Evolutionary conservation across 2,113 vertebrate genomes (phyloP), one percentile per base, ranked within the genome.

Genomic region (Istiophorus platypterus): DNA sequence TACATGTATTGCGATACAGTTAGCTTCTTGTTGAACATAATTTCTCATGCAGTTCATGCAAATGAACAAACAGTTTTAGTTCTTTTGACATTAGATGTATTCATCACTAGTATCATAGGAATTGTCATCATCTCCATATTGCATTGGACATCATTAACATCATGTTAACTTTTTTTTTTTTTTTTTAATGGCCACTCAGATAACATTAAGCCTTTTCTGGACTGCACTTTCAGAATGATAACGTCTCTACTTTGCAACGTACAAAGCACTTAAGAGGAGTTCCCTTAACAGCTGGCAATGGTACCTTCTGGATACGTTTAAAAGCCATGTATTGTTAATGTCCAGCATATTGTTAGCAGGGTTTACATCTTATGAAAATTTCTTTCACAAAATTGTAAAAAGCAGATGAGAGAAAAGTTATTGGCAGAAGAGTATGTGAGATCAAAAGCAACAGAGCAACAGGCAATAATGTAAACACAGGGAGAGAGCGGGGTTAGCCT

Each of bases 21-120:
- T 91, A 93, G 94, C 93, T 95, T 96, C 93, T 90, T 82, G 84
- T 88, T 91, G 93, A 92, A 92, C 91, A 92, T 56, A 91, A 93
- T 89, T 96, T 94, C 91, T 96, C 97, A 98, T 99, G 97, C 97
- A 98, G 95, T 94, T 96, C 98, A 98, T 99, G 96, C 97, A 91
- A 97, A 96, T 94, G 95, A 96, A 96, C 95, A 80, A 92, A 93
- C 93, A 91, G 76, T 85, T 92, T 89, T 84, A 87, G 77, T 87
- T 92, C 73, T 84, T 82, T 89, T 90, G 84, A 92, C 92, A 94
- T 85, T 89, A 81, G 66, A 81, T 78, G 58, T 87, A 85, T 80
- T 84, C 85, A 91, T 91, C 87, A 92, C 85, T 90, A 85, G 76
- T 84, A 84, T 92, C 85, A 89, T 76, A 90, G 71, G 75, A 93